Conservation (phyloP, 2,888 invertebrate species). For the Eristalis pertinax region DNA sequence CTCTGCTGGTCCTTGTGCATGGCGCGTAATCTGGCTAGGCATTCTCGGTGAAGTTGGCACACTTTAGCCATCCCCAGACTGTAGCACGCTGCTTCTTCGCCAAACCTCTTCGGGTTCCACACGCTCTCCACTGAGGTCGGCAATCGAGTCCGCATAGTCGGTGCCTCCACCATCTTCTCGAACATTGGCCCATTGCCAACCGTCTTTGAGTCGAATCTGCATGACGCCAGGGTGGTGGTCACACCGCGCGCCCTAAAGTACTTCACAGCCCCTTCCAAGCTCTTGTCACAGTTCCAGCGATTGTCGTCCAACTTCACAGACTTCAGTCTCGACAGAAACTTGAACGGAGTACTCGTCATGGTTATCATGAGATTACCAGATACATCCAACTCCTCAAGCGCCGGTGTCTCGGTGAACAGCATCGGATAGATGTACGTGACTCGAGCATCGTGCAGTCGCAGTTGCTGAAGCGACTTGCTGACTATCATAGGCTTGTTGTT, state of each 20-base stretch:
- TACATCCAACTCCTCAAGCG: constrained; percentile 84
- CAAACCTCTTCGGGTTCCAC: constrained; percentile 48
- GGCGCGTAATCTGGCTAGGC: constrained; percentile 75
- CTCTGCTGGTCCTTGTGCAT: constrained; percentile 68
- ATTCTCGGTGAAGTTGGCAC: constrained; percentile 76
- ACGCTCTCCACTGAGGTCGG: constrained; percentile 27
- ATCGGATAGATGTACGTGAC: constrained; percentile 83
- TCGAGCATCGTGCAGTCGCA: constrained; percentile 84
- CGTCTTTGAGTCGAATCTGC: constrained; percentile 69
- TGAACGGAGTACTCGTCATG: constrained; percentile 82
- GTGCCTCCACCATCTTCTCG: constrained; percentile 76
- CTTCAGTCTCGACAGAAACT: constrained; percentile 82
- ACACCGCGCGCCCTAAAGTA: constrained; percentile 75
- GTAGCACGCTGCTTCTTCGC: background rate
- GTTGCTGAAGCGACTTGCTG: constrained; percentile 83
- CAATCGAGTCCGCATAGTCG: background rate
- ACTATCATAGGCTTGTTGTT: constrained; percentile 84
- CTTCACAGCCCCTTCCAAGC: constrained; percentile 76
- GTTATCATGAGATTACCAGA: constrained; percentile 85
- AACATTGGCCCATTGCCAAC: constrained; percentile 55
- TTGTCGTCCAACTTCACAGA: constrained; percentile 83
- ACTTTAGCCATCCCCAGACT: constrained; percentile 57
- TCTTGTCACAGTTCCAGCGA: constrained; percentile 83
- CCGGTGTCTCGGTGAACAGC: constrained; percentile 83
- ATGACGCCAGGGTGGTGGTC: constrained; percentile 75